phyloP scores from a whole-genome alignment of 2,113 vertebrate species.

The Lasiurus cinereus region DNA sequence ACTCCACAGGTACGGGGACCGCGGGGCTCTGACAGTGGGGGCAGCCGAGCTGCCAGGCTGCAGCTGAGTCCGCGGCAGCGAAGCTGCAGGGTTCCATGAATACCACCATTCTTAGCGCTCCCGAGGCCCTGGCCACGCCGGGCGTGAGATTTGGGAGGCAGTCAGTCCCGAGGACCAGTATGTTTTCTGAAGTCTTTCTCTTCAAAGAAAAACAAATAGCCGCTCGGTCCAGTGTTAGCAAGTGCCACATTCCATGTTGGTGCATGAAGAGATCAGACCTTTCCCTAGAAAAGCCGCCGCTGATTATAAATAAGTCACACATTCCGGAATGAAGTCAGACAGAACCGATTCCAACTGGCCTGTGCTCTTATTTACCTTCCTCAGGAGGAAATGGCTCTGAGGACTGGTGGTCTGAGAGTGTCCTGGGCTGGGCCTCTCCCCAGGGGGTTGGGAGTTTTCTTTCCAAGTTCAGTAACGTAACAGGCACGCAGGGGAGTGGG shows the following conservation, averaged over 20 bases:
- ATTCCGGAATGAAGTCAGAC: slow-evolving; percentile 77
- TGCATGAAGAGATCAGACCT: slow-evolving; percentile 71
- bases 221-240: slow-evolving; percentile 16
- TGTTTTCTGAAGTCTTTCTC: slow-evolving; percentile 58
- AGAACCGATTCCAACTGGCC: slow-evolving; percentile 69
- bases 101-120: slow-evolving; percentile 42
- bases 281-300: slow-evolving; percentile 70
- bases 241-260: slow-evolving; percentile 65
- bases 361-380: slow-evolving; percentile 46
- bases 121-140: neutral
- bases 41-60: slow-evolving; percentile 20
- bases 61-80: neutral
- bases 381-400: slow-evolving; percentile 50
- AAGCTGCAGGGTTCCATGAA: slow-evolving; percentile 20
- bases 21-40: neutral
- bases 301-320: slow-evolving; percentile 66
- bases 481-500: neutral
- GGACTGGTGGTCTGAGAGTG: slow-evolving; percentile 45
- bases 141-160: slow-evolving; percentile 68
- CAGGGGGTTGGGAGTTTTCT: neutral
- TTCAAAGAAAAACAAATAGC: slow-evolving; percentile 72
- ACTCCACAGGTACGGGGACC: slow-evolving; percentile 89
- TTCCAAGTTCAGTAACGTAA: neutral
- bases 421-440: neutral
- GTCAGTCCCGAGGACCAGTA: slow-evolving; percentile 54